Conservation (phyloP, 2,888 invertebrate genomes). For the Diogma glabrata region DNA sequence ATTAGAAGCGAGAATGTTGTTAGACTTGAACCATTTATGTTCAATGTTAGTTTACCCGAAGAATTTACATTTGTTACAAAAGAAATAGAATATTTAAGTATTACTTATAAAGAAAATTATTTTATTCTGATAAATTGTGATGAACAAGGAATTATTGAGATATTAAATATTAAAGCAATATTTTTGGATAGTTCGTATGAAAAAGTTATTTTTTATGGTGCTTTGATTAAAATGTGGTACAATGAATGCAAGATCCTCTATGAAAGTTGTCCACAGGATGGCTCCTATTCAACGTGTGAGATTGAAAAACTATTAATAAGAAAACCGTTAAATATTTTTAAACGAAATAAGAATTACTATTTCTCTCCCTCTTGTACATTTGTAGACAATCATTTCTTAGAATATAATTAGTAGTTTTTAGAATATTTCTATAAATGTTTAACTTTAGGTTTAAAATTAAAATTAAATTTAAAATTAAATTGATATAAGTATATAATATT, state of each 20-base stretch:
- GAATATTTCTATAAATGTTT: too few relatives aligned
- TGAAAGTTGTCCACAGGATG: conserved; percentile 1
- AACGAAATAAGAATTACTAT: neutral
- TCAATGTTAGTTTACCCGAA: conserved; percentile 2
- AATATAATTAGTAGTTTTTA: too few relatives aligned
- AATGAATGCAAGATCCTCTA: conserved; percentile 4
- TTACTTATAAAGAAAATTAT: too few relatives aligned
- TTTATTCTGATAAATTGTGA: neutral
- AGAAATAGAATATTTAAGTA: too few relatives aligned
- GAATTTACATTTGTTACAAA: conserved; percentile 5
- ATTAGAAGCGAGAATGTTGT: conserved; percentile 3
- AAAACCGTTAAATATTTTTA: neutral
- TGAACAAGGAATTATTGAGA: neutral
- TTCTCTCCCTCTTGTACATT: neutral
- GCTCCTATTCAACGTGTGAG: neutral
- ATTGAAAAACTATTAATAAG: neutral
- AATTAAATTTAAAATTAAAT: too few relatives aligned
- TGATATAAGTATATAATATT: too few relatives aligned
- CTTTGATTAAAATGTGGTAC: conserved; percentile 7
- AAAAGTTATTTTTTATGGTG: conserved; percentile 8
- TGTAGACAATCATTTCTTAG: neutral
- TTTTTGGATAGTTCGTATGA: neutral
- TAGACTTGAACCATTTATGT: neutral
- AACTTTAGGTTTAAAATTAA: too few relatives aligned
- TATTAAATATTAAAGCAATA: neutral